A percentile compares a stretch with the other conserved stretches of the same genome.
phyloP scores from a whole-genome alignment of 2,888 invertebrate genomes.

The Gandaritis pyraliata region DNA sequence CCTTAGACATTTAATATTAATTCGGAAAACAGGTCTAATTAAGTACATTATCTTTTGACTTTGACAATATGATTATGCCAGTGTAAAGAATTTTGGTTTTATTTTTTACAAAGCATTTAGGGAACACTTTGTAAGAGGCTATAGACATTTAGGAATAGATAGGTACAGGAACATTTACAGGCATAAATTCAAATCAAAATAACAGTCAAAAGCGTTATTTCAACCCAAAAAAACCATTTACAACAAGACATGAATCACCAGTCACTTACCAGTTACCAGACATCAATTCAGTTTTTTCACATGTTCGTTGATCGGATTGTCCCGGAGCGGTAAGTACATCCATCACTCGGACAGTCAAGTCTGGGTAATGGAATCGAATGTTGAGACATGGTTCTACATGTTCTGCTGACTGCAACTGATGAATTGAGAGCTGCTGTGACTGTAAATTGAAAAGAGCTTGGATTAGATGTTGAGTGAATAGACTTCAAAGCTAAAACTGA shows the following conservation, averaged over 20 bases:
- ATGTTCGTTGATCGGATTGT: conserved; percentile 29
- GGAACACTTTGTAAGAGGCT: no score
- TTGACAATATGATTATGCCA: no score
- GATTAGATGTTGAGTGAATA: background rate
- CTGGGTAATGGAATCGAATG: conserved; percentile 44
- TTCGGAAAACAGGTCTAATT: no score
- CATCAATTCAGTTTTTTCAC: conserved; percentile 31
- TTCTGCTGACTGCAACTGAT: conserved; percentile 44
- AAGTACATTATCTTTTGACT: no score
- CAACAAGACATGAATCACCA: conserved; percentile 1
- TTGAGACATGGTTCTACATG: conserved; percentile 47
- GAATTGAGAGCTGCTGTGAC: conserved; percentile 4
- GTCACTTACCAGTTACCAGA: conserved; percentile 19
- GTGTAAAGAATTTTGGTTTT: no score
- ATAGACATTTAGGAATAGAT: no score
- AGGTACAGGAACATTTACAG: background rate
- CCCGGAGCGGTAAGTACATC: conserved; percentile 39
- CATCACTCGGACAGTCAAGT: conserved; percentile 54
- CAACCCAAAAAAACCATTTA: background rate
- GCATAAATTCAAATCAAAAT: no score
- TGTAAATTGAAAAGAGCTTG: conserved; percentile 6
- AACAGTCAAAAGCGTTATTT: background rate
- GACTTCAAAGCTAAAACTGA: no score
- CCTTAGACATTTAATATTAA: no score
- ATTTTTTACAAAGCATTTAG: no score